Conservation (phyloP, 2,797 vertebrate species). For the Meda fulgida region DNA sequence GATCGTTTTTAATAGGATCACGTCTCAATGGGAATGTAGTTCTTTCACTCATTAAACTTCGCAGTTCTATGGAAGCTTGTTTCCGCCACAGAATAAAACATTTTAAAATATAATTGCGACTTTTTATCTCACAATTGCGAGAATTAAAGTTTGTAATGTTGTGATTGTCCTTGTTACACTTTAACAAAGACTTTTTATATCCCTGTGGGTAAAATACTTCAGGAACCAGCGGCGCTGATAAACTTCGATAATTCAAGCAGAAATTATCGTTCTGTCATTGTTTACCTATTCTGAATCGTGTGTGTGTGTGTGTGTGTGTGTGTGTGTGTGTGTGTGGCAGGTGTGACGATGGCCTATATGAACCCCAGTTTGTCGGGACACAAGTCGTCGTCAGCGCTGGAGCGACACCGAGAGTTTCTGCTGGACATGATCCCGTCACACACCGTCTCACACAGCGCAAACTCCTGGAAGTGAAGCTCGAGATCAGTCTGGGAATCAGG, state of each 20-base stretch:
- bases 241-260: no score
- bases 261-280: no score
- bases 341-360: constrained; percentile 92
- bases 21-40: not conserved
- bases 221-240: no score
- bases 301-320: not conserved
- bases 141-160: no score
- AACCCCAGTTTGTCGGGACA: constrained; percentile 90
- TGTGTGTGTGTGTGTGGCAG: constrained; percentile 68
- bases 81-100: no score
- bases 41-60: no score
- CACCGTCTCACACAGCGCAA: constrained; percentile 78
- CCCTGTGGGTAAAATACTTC: no score
- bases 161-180: no score
- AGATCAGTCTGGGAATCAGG: not conserved
- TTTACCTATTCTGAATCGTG: not conserved
- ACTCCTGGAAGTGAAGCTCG: constrained; percentile 86
- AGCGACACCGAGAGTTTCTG: constrained; percentile 97
- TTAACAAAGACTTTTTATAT: no score
- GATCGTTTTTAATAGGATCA: not conserved
- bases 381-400: constrained; percentile 87
- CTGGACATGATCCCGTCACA: constrained; percentile 97
- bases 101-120: no score
- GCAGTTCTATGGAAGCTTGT: no score
- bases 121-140: no score